Evolutionary conservation across 2,797 vertebrate species (phyloP), one percentile per base, ranked within the genome.

Genomic region (Dermochelys coriacea): DNA sequence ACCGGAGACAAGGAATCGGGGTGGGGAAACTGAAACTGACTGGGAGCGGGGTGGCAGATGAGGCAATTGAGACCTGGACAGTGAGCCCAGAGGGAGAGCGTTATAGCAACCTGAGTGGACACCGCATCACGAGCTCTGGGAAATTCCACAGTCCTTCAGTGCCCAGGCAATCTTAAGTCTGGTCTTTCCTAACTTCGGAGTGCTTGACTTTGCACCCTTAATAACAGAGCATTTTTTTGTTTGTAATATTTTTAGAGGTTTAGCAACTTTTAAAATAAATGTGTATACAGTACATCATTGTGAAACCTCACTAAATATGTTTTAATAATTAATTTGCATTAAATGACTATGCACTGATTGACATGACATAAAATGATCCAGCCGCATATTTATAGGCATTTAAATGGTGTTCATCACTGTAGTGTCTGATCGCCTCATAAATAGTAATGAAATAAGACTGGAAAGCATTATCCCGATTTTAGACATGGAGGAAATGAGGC

Each of bases 371-470:
- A 86, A 75, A 14, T 31, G 80, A 59, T 41, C 51, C n/a, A 84
- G 80, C 23, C 8, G 21, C 25, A 8, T n/a, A 34, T 55, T 96
- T 91, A 64, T 85, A 91, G 4, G 25, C 79, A 54, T 79, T 93
- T 85, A 77, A 55, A 31, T 1, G 21, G 55, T 52, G 31, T 15
- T 87, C 83, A 79, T 2, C 61, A 79, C 91, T 89, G 49, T 91
- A 90, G 68, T 71, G 68, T 81, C 83, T 86, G 83, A 94, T 84
- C 93, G 51, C 52, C 12, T 93, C 77, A 80, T 89, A 96, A 95
- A 90, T 71, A 84, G 51, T 84, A 94, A 80, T 29, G 90, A 86
- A 91, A 89, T 80, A 51, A 82, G 80, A 77, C 75, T 81, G 91
- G 80, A 85, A 95, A 89, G 86, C 41, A 34, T 93, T 91, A 81